A percentile compares a stretch with the other conserved stretches of the same genome.
Conservation (phyloP, 2,113 vertebrate genomes). For the Aldabrachelys gigantea region DNA sequence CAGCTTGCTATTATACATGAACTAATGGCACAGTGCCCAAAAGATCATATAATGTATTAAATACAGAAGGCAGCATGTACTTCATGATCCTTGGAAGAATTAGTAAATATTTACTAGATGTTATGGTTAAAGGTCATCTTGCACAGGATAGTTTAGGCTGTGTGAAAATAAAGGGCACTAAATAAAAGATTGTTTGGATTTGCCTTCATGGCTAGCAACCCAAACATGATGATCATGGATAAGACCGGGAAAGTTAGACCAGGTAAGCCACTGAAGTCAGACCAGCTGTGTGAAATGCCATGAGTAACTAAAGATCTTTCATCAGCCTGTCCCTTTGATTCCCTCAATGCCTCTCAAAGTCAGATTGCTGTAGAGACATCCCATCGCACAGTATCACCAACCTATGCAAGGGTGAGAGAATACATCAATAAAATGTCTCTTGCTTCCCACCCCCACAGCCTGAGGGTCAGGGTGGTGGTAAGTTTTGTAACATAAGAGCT, state of each 20-base stretch:
- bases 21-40: background rate
- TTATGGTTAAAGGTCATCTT: background rate
- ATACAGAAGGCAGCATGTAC: background rate
- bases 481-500: background rate
- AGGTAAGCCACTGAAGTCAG: background rate
- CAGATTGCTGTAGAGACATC: background rate
- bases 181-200: background rate
- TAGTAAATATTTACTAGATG: background rate
- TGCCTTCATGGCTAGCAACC: background rate
- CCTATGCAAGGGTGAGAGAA: conserved; percentile 33
- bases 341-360: background rate
- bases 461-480: background rate
- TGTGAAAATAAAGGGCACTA: background rate
- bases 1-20: background rate
- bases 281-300: background rate
- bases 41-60: background rate
- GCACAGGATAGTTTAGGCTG: background rate
- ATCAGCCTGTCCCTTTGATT: conserved; percentile 13
- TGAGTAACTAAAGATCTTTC: background rate
- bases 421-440: background rate
- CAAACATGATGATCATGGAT: background rate
- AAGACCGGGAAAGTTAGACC: conserved; percentile 17
- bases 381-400: background rate
- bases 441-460: background rate
- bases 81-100: conserved; percentile 18